Evolutionary conservation across 2,113 vertebrate species (phyloP).

Genomic region (Scytalopus superciliaris): DNA sequence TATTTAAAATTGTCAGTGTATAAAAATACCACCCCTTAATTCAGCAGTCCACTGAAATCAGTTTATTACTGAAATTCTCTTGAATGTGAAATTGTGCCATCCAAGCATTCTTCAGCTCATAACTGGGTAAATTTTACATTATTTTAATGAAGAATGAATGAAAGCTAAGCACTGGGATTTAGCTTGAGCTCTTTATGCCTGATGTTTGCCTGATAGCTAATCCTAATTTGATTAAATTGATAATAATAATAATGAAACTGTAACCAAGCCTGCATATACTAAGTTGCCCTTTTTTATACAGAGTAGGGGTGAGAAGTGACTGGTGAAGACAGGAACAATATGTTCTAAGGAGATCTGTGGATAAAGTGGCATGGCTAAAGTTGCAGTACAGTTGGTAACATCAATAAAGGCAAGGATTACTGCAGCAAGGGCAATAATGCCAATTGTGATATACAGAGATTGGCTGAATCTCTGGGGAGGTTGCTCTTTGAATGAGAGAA

Average conservation of each 20-base stretch:
- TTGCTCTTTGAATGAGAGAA: background rate
- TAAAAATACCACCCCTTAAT: background rate
- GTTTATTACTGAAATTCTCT: background rate
- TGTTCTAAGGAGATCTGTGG: constrained; percentile 7
- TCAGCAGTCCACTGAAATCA: background rate
- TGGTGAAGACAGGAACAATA: background rate
- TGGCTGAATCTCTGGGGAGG: background rate
- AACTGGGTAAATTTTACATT: background rate
- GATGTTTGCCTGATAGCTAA: constrained; percentile 4
- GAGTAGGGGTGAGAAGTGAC: background rate
- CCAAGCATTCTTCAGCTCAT: background rate
- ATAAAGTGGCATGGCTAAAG: background rate
- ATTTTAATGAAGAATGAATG: constrained; percentile 16
- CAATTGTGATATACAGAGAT: background rate
- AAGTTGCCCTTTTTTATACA: background rate
- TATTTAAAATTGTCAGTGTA: background rate
- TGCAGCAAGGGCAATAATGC: background rate
- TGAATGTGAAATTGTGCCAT: background rate
- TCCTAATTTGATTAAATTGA: constrained; percentile 53
- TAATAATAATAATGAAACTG: background rate
- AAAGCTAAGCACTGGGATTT: background rate
- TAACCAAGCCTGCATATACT: background rate
- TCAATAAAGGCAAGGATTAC: constrained; percentile 23
- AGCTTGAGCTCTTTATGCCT: constrained; percentile 2
- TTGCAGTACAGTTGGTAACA: background rate